Base-by-base conservation (phyloP, 2,888 invertebrate genomes). In the Pimpla rufipes region DNA sequence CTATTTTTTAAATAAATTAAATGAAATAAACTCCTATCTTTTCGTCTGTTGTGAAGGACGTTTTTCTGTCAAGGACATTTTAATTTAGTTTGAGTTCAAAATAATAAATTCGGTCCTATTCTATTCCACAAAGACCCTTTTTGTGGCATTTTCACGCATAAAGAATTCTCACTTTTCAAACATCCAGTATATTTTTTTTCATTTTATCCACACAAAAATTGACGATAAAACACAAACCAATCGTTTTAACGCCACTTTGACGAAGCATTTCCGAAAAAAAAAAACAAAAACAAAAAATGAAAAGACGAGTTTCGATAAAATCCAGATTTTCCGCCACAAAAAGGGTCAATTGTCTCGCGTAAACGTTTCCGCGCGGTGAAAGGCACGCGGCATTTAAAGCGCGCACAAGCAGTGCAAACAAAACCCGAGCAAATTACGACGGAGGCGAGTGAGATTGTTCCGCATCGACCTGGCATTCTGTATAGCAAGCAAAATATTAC, bases 401-500 rank as follows among this genome's bases (percentile, higher is more conserved):
- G 40, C 10, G 40, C 13, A 13, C 13, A n/a, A 64, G 57, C 52
- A 35, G 29, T 18, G 57, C 47, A 35, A 66, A 45, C 52, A 74
- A 40, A 37, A 70, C 2, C 55, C 7, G 55, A 37, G 68, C 16
- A 67, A 73, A 67, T 52, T 42, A 35, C 71, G 67, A 71, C 75
- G 66, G 59, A 79, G 37, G 79, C 79, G 59, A 83, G 71, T 73
- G 71, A 74, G 64, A 50, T 75, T 66, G 16, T 75, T 70, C 23
- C 42, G 37, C 77, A 59, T 79, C 68, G 74, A 79, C 78, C 52
- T 67, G 73, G 64, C 71, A 76, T 71, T 62, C 62, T 70, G 62
- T 62, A 42, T 83, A 81, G 74, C 68, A 62, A 74, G 74, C 66
- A 74, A 78, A 79, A 57, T 70, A 76, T 81, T 50, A 45, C 57